A percentile compares a stretch with the other conserved stretches of the same genome.
phyloP scores from a whole-genome alignment of 2,113 vertebrate genomes.

The Dipodomys stephensi region DNA sequence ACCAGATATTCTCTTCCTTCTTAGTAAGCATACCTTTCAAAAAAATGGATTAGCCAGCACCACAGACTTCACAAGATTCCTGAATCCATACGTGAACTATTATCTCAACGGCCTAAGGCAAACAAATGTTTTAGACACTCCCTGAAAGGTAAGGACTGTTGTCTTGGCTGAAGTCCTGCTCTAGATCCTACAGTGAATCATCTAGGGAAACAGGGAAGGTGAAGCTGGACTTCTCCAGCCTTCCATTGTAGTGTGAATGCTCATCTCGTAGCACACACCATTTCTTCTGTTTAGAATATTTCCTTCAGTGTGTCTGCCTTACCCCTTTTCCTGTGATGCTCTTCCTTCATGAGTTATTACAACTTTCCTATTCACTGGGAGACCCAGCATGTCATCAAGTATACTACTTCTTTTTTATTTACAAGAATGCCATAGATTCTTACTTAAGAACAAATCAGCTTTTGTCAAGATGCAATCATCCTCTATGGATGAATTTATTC shows the following conservation, averaged over 20 bases:
- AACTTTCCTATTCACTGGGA: neutral
- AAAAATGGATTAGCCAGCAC: neutral
- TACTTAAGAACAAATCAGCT: neutral
- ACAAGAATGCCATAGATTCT: neutral
- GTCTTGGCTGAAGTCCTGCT: neutral
- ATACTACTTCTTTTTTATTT: neutral
- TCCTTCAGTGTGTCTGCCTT: neutral
- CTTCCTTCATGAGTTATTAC: neutral
- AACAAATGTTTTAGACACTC: neutral
- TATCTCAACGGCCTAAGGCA: neutral
- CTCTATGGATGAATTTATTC: neutral
- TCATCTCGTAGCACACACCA: neutral
- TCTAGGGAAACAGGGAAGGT: neutral
- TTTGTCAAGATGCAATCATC: neutral
- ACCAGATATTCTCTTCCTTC: neutral
- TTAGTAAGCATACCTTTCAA: neutral
- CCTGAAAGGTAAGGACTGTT: neutral
- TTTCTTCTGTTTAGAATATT: neutral
- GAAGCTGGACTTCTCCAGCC: no score
- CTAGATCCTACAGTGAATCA: neutral
- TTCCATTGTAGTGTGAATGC: accelerated
- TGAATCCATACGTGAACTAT: neutral
- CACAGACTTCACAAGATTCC: neutral
- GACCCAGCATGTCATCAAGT: neutral
- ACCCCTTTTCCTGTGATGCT: neutral